Evolutionary conservation across 2,797 vertebrate species (phyloP), one percentile per base, ranked within the genome.

Genomic region (Pseudotriccus pelzelni): DNA sequence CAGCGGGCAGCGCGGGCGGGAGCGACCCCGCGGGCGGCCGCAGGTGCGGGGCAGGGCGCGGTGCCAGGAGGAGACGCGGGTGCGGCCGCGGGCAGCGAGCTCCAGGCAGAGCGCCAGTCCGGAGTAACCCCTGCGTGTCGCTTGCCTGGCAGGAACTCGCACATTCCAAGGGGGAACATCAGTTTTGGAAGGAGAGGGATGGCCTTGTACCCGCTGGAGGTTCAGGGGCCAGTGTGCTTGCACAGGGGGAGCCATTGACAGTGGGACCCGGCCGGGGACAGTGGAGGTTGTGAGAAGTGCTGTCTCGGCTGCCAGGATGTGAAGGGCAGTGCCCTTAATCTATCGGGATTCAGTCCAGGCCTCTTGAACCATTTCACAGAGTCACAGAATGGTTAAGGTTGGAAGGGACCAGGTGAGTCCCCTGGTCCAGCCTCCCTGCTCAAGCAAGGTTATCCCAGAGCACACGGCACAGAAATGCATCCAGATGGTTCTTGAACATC

Each of bases 111-210:
- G 36, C 36, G 1, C 1, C 32, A 1, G 22, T 1, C 15, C 55
- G 20, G 21, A 17, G 19, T 9, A 9, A 1, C 3, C 9, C 2
- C 30, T 1, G 23, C 6, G 11, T 14, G 41, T 7, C 4, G 0
- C 25, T 50, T 18, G 46, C 22, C 25, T 10, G 7, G 6, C 50
- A 1, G 44, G 30, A 43, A 20, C 28, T 4, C 34, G 0, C 47
- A 0, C 9, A 2, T 39, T 32, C 47, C 56, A 0, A 11, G 16
- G 30, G 49, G 25, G 30, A 44, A 0, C 8, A 0, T 14, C 17
- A 3, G 0, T 12, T 19, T 7, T 12, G 49, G 41, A 59, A 22
- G n/a, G 7, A 14, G n/a, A 5, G 20, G 37, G 9, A 8, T 11
- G 37, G 25, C 2, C 5, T 7, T 7, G 19, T 4, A 4, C 34